Percentiles rank a stretch among this genome's conserved stretches.
Evolutionary conservation across 37 sponge, comb jelly and placozoan species (phyloP).

Genomic region (Spongilla lacustris): DNA sequence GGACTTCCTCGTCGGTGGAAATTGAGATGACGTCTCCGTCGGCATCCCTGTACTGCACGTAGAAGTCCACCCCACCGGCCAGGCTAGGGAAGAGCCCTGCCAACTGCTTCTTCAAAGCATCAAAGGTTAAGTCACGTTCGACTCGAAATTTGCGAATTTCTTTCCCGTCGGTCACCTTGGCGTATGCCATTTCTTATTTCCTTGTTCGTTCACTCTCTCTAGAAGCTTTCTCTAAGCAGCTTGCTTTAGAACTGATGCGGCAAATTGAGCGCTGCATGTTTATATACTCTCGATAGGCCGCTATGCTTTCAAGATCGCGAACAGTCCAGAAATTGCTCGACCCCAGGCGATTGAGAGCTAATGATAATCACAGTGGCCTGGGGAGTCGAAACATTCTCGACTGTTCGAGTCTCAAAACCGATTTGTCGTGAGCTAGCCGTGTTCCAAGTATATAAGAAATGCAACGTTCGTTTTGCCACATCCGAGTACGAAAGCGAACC

Average conservation of each 20-base stretch:
- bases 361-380: no score
- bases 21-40: conserved; percentile 59
- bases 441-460: neutral
- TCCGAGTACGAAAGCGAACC: neutral
- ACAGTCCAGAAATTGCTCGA: neutral
- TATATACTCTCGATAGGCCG: neutral
- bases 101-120: conserved; percentile 41
- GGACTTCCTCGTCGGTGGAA: conserved; percentile 49
- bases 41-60: conserved; percentile 26
- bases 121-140: conserved; percentile 8
- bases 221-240: neutral
- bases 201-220: neutral
- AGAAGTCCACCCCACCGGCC: conserved; percentile 63
- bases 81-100: conserved; percentile 79
- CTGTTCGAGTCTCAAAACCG: neutral
- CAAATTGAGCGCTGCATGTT: neutral
- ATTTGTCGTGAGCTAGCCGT: no score
- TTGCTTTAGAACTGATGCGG: neutral
- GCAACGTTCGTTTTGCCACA: neutral
- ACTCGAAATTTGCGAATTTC: conserved; percentile 41
- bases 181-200: conserved; percentile 26
- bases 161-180: conserved; percentile 39
- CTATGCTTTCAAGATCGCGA: no score
- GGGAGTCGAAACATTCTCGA: neutral
- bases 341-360: no score